These are phyloP conservation scores for Hecatera dysodea DNA, from an alignment of 2,888 invertebrate species.

Conservation along the genomic window DNA sequence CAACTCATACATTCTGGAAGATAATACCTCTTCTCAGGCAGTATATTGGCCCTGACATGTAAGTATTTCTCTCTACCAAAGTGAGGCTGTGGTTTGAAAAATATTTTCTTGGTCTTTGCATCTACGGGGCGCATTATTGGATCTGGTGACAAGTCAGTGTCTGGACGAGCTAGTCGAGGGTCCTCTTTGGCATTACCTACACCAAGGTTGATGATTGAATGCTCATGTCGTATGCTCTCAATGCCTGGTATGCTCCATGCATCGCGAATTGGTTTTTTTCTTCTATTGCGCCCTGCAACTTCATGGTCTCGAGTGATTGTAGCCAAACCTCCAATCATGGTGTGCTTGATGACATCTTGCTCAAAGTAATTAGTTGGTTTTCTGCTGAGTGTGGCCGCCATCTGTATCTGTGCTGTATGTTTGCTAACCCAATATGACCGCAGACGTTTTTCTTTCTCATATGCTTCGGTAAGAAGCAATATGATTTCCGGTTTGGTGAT, in stretches of 20 bases:
- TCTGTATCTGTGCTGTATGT: conserved; percentile 68
- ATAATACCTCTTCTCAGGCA: conserved; percentile 77
- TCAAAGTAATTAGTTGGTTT: conserved; percentile 76
- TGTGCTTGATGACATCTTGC: conserved; percentile 73
- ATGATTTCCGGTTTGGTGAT: conserved; percentile 76
- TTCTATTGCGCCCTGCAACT: conserved; percentile 69
- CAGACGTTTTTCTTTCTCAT: conserved; percentile 76
- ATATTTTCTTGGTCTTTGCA: conserved; percentile 65
- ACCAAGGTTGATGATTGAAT: conserved; percentile 74
- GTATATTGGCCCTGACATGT: conserved; percentile 63
- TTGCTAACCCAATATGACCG: conserved; percentile 76
- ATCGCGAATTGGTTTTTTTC: conserved; percentile 71
- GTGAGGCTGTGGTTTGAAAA: conserved; percentile 73
- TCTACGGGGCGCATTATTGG: conserved; percentile 78
- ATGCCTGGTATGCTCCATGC: conserved; percentile 70
- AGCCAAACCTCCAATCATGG: conserved; percentile 74
- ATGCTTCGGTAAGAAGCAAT: conserved; percentile 75
- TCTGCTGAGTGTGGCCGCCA: conserved; percentile 75
- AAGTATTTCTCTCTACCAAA: conserved; percentile 74
- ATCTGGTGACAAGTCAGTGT: conserved; percentile 69
- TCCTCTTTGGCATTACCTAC: conserved; percentile 75
- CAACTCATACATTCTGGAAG: conserved; percentile 73
- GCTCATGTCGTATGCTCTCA: conserved; percentile 68
- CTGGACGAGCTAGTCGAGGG: conserved; percentile 70
- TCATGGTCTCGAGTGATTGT: conserved; percentile 75